A percentile compares a stretch with the other conserved stretches of the same genome.
These are phyloP conservation scores for Acrobasis repandana DNA, from an alignment of 2,888 invertebrate species.

Conservation along the genomic window DNA sequence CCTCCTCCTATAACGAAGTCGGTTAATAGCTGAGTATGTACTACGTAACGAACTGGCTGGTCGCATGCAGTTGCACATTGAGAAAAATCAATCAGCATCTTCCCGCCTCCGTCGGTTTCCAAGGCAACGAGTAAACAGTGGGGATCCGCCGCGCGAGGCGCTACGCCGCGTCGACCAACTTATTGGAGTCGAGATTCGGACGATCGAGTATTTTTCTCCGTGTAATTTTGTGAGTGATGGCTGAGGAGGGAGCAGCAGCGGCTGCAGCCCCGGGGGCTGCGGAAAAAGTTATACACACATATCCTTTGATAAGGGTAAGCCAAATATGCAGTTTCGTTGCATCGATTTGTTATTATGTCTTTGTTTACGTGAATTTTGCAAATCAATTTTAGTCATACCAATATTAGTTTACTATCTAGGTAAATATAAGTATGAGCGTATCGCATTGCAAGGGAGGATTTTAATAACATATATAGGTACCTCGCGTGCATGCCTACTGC, in stretches of 20 bases:
- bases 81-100: conserved; percentile 80
- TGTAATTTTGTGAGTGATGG: conserved; percentile 52
- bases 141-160: conserved; percentile 58
- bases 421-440: too few species aligned
- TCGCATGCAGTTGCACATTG: conserved; percentile 40
- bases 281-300: conserved; percentile 89
- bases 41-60: conserved; percentile 36
- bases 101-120: conserved; percentile 73
- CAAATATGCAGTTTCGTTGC: background rate
- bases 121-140: conserved; percentile 79
- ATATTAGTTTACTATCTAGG: too few species aligned
- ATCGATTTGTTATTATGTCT: conserved; percentile 7
- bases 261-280: conserved; percentile 66
- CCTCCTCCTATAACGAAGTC: background rate
- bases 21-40: conserved; percentile 28
- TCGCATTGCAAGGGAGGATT: too few species aligned
- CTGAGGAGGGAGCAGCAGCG: conserved; percentile 55
- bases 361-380: conserved; percentile 1
- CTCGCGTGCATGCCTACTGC: too few species aligned
- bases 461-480: too few species aligned
- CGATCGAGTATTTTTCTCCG: conserved; percentile 24
- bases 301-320: conserved; percentile 90
- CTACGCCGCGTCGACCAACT: conserved; percentile 38
- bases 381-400: background rate
- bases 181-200: conserved; percentile 20